phyloP scores from a whole-genome alignment of 2,888 invertebrate genomes.

The Scrobipalpa atriplicella region DNA sequence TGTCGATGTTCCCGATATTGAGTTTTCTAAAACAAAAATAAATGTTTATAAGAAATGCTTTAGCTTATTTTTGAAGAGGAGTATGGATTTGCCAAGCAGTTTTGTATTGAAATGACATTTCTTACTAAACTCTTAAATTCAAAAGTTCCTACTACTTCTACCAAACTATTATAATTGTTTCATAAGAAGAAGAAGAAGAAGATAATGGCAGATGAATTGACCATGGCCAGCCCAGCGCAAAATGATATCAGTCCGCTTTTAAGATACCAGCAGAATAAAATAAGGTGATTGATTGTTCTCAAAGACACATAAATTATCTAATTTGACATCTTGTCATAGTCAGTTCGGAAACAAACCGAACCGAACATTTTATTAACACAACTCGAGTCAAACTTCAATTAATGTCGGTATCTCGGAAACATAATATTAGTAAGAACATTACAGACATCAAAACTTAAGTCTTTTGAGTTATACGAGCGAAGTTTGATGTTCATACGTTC shows the following conservation, averaged over 20 bases:
- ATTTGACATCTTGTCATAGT: not conserved
- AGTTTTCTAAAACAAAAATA: constrained; percentile 66
- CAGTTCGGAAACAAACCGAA: not conserved
- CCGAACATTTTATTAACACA: constrained; percentile 25
- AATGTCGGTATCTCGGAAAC: constrained; percentile 35
- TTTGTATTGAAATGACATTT: too few species aligned
- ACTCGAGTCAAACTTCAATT: constrained; percentile 38
- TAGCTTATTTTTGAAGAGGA: not conserved
- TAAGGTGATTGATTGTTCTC: too few species aligned
- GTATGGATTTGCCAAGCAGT: too few species aligned
- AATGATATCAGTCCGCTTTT: not conserved
- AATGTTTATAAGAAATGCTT: too few species aligned
- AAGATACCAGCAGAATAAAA: too few species aligned
- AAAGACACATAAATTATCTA: too few species aligned
- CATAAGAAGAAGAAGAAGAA: too few species aligned
- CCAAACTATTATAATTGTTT: too few species aligned
- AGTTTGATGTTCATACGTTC: constrained; percentile 59
- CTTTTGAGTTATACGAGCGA: constrained; percentile 61
- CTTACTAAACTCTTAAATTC: too few species aligned
- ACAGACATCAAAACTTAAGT: constrained; percentile 56
- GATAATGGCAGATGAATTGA: too few species aligned
- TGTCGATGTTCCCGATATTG: constrained; percentile 77
- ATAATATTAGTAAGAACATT: constrained; percentile 40
- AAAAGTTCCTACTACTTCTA: too few species aligned
- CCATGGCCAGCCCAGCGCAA: too few species aligned